These are phyloP conservation scores for Phalanger gymnotis DNA, from an alignment of 2,797 vertebrate species.

Conservation along the genomic window DNA sequence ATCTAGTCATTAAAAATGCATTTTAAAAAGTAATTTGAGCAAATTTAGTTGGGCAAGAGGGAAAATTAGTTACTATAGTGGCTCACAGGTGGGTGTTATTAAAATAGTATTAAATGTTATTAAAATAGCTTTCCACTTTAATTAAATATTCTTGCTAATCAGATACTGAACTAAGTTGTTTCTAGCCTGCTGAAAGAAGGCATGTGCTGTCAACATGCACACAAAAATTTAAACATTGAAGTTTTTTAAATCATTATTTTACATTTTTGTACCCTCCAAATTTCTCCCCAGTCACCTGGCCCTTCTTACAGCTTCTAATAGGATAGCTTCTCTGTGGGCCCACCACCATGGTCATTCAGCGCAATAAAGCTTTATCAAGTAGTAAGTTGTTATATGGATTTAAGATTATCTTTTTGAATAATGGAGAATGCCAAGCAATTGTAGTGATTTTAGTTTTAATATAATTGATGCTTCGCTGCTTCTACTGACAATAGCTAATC, in stretches of 20 bases:
- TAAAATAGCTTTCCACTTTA: not conserved
- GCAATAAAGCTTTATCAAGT: not conserved
- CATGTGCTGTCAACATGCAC: not conserved
- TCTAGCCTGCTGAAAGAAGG: not conserved
- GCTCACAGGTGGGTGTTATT: not conserved
- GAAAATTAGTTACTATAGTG: not conserved
- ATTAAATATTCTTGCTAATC: not conserved
- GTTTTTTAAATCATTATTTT: not conserved
- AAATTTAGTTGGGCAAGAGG: not conserved
- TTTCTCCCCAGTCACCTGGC: not conserved
- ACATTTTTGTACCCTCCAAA: not conserved
- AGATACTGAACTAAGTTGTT: not conserved
- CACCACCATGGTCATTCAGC: not conserved
- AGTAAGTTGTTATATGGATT: not conserved
- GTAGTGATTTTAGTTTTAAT: not conserved
- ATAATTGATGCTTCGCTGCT: not conserved
- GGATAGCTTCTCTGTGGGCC: not conserved
- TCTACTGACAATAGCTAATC: not conserved
- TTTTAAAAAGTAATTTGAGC: not conserved
- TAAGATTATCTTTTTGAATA: not conserved
- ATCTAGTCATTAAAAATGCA: not conserved
- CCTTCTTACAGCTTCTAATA: not conserved
- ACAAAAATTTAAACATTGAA: not conserved
- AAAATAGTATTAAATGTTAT: not conserved
- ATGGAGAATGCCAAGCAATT: not conserved